Conservation (phyloP, 2,888 invertebrate species). For the Polyommatus iphigenia region DNA sequence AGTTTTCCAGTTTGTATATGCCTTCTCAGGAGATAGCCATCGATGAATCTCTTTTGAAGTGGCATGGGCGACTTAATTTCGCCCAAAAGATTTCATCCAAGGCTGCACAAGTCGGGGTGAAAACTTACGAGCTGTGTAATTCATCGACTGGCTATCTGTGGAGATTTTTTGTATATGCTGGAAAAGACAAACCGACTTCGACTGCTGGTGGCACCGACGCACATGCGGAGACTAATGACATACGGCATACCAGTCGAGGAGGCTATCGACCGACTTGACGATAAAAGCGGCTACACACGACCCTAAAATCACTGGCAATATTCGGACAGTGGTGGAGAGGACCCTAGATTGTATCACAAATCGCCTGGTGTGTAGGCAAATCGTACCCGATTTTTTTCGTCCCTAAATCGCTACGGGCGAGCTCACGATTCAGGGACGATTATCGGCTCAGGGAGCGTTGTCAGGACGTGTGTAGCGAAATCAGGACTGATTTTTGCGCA, state of each 20-base stretch:
- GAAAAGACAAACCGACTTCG: conserved; percentile 36
- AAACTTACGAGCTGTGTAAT: conserved; percentile 44
- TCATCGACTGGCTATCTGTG: conserved; percentile 44
- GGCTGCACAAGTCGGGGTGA: conserved; percentile 42
- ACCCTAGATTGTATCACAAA: conserved; percentile 1
- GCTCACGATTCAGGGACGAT: conserved; percentile 11
- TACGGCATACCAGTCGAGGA: conserved; percentile 13
- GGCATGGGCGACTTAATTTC: conserved; percentile 43
- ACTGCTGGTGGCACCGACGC: conserved; percentile 7
- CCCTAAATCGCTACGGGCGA: conserved; percentile 16
- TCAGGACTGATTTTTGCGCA: conserved; percentile 18
- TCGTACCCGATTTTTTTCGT: conserved; percentile 9
- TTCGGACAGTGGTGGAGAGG: not conserved
- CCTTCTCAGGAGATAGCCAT: conserved; percentile 44
- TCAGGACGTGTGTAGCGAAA: conserved; percentile 18
- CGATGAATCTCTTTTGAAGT: conserved; percentile 46
- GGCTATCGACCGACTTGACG: not conserved
- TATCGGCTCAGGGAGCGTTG: conserved; percentile 18
- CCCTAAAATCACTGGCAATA: not conserved
- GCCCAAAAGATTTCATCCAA: conserved; percentile 43
- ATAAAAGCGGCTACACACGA: not conserved
- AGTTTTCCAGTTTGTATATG: conserved; percentile 42
- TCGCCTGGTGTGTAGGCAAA: conserved; percentile 7
- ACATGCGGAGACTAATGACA: conserved; percentile 16
- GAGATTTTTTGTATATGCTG: conserved; percentile 42